Conservation (phyloP, 23 tunicate species). For the Halocynthia aurantium region DNA sequence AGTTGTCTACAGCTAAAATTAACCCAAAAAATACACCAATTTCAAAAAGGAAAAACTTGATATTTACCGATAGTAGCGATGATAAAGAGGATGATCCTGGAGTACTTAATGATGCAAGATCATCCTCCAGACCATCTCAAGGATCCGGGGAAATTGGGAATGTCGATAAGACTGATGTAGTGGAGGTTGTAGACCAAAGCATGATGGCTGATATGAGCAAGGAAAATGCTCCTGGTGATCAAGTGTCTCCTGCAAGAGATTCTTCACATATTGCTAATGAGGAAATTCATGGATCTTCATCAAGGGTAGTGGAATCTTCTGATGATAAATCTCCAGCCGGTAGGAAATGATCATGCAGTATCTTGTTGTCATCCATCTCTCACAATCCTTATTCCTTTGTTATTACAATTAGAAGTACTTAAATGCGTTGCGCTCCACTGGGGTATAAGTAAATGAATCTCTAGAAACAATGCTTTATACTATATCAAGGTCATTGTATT, state of each 20-base stretch:
- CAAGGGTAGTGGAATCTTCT: not conserved
- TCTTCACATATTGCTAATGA: not conserved
- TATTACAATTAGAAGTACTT: too few relatives aligned
- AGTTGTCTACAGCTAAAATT: not conserved
- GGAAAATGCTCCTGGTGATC: not conserved
- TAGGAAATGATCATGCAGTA: too few relatives aligned
- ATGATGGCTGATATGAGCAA: slow-evolving; percentile 1
- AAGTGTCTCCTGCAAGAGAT: not conserved
- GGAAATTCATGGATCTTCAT: not conserved
- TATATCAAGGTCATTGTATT: too few relatives aligned
- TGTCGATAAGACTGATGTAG: not conserved
- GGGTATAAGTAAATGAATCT: too few relatives aligned
- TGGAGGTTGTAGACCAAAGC: not conserved
- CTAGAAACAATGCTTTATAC: too few relatives aligned
- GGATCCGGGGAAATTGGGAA: not conserved
- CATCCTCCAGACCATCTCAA: too few relatives aligned
- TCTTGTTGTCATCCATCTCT: too few relatives aligned
- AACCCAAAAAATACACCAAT: not conserved
- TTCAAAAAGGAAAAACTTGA: slow-evolving; percentile 3
- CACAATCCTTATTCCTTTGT: too few relatives aligned
- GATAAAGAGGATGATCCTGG: not conserved
- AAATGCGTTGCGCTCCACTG: too few relatives aligned
- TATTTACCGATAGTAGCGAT: not conserved
- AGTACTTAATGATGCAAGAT: too few relatives aligned
- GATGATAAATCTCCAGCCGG: not conserved